phyloP scores from a whole-genome alignment of 2,113 vertebrate species.

The Cettia cetti region DNA sequence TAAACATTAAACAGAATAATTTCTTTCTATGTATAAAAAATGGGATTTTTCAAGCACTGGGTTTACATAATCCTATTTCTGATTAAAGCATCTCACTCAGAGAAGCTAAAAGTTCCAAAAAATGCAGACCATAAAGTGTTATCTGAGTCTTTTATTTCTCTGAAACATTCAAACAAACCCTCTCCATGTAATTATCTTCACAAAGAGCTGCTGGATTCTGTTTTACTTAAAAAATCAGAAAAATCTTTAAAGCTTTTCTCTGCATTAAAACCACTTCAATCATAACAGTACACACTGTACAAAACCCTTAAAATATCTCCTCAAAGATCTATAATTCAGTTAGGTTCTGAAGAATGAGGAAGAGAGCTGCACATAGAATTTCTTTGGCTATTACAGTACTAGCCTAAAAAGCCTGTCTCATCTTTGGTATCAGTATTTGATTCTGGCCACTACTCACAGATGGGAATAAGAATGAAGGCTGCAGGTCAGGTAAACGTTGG shows the following conservation, averaged over 20 bases:
- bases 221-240: not conserved
- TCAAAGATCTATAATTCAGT: not conserved
- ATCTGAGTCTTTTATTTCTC: slow-evolving; percentile 1
- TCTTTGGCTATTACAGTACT: not conserved
- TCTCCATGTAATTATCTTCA: not conserved
- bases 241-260: not conserved
- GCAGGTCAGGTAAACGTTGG: not conserved
- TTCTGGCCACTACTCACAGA: not conserved
- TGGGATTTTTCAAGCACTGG: not conserved
- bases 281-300: not conserved
- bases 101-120: not conserved
- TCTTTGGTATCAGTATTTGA: not conserved
- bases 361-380: not conserved
- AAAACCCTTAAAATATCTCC: not conserved
- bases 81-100: slow-evolving; percentile 11
- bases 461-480: not conserved
- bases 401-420: not conserved
- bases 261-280: not conserved
- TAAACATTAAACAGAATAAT: slow-evolving; percentile 10
- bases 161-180: slow-evolving; percentile 1
- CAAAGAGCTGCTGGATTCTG: not conserved
- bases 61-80: not conserved
- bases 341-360: not conserved
- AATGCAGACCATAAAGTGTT: not conserved
- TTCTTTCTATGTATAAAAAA: slow-evolving; percentile 9